Evolutionary conservation across 2,888 invertebrate genomes (phyloP), one percentile per base, ranked within the genome.

Genomic region (Micoletzkya japonica): DNA sequence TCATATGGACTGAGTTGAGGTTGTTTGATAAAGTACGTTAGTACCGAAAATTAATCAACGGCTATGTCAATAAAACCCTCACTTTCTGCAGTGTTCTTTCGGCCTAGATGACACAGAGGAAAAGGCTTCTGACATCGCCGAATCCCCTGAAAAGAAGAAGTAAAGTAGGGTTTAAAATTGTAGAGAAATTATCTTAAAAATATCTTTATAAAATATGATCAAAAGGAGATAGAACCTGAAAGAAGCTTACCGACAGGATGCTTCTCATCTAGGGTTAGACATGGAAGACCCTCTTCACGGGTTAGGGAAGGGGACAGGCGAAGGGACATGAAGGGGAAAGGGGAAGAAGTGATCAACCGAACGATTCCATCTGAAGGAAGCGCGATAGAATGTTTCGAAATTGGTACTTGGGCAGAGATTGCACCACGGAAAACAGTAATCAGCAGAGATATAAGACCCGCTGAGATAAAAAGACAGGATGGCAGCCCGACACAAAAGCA

Each of bases 61-160:
- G 28, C 17, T 17, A 28, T 4, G 24, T 26, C 7, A n/a, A 14
- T 17, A 24, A 26, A 34, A 17, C 6, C 2, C 30, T 6, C n/a
- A 57, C 67, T 39, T 67, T 26, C 67, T 67, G 57, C 64, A 64
- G 36, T 64, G 64, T 20, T 67, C 67, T 32, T 37, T 44, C 44
- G 39, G 36, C 24, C 67, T 36, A 10, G 67, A 57, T 28, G 67
- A 67, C 7, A 67, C 34, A 24, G 67, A 67, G 0, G 67, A 57
- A 30, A 67, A 67, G 7, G 57, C 57, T 1, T 56, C 56, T 7
- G 57, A 67, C 4, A 67, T 14, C 4, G 56, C 10, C 0, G 17
- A 32, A 20, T 39, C 56, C 4, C 26, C 26, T 32, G 10, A 14
- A 59, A 17, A 10, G 17, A 10, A 56, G 7, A 56, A 24, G 26